Percentiles rank a stretch among this genome's conserved stretches.
Conservation (phyloP, 2,797 vertebrate species). For the Muscicapa striata region DNA sequence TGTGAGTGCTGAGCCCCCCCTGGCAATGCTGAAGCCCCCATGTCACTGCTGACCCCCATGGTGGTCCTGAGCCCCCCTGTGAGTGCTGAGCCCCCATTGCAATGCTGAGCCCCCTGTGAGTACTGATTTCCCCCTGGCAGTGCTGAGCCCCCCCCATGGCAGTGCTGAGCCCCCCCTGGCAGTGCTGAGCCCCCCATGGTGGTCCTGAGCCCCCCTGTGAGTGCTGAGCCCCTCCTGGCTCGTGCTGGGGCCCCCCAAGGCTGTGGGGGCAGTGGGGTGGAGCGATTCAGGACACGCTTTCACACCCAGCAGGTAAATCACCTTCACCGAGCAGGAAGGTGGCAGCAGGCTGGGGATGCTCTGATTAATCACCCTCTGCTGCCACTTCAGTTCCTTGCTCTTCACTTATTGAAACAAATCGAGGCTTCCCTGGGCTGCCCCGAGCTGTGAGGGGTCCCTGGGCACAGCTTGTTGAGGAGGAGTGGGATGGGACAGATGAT, state of each 20-base stretch:
- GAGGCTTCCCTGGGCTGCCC: background rate
- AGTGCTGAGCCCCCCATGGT: too few species aligned
- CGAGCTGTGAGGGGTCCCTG: rapidly evolving
- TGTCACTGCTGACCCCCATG: background rate
- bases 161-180: too few species aligned
- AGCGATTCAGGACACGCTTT: conserved; percentile 55
- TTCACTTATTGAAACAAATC: conserved; percentile 69
- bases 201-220: too few species aligned
- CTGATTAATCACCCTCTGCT: conserved; percentile 70
- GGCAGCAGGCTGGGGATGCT: conserved; percentile 44
- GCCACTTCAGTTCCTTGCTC: conserved; percentile 65
- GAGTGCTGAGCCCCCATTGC: background rate
- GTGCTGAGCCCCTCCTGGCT: background rate
- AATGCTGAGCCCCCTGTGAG: background rate
- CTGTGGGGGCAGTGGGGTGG: background rate
- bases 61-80: too few species aligned
- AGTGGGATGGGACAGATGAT: background rate
- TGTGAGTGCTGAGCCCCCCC: too few species aligned
- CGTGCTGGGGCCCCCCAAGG: rapidly evolving
- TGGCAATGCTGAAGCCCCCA: background rate
- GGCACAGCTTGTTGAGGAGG: background rate
- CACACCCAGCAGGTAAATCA: conserved; percentile 76
- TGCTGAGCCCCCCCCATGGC: too few species aligned
- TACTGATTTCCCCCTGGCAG: too few species aligned
- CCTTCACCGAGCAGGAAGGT: conserved; percentile 73